Evolutionary conservation across 37 sponge, comb jelly and placozoan species (phyloP).

Genomic region (Diacarnus erythraeanus): DNA sequence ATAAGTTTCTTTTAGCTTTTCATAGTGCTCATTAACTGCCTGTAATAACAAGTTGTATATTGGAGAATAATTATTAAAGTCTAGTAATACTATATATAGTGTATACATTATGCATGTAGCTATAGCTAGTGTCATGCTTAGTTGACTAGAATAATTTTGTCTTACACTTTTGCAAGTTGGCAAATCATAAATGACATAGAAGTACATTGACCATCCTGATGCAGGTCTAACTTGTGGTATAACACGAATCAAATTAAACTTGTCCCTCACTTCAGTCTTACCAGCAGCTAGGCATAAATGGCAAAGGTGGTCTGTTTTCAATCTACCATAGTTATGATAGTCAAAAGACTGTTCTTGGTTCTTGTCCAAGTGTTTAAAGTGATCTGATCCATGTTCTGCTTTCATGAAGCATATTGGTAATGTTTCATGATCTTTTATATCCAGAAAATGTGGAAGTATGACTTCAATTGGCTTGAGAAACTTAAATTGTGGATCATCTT

Average conservation of each 20-base stretch:
- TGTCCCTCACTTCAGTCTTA: not conserved
- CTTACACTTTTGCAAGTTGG: conserved; percentile 7
- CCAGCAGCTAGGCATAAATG: conserved; percentile 5
- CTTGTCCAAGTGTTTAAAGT: not conserved
- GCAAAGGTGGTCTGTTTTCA: conserved; percentile 16
- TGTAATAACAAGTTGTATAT: too few species aligned
- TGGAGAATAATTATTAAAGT: too few species aligned
- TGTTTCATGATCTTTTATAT: not conserved
- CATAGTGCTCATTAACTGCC: too few species aligned
- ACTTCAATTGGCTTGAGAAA: conserved; percentile 23
- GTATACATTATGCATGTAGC: too few species aligned
- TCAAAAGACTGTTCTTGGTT: not conserved
- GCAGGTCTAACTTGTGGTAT: not conserved
- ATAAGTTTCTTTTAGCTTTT: too few species aligned
- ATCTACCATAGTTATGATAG: not conserved
- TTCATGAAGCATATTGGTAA: not conserved
- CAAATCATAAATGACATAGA: conserved; percentile 10
- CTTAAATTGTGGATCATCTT: conserved; percentile 4
- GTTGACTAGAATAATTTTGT: not conserved
- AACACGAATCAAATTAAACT: not conserved
- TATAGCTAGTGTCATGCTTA: not conserved
- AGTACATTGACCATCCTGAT: not conserved
- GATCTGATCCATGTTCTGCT: not conserved
- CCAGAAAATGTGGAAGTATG: conserved; percentile 14
- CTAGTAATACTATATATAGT: too few species aligned